Base-by-base conservation (phyloP, 2,888 invertebrate genomes). In the Drosophila antonietae region DNA sequence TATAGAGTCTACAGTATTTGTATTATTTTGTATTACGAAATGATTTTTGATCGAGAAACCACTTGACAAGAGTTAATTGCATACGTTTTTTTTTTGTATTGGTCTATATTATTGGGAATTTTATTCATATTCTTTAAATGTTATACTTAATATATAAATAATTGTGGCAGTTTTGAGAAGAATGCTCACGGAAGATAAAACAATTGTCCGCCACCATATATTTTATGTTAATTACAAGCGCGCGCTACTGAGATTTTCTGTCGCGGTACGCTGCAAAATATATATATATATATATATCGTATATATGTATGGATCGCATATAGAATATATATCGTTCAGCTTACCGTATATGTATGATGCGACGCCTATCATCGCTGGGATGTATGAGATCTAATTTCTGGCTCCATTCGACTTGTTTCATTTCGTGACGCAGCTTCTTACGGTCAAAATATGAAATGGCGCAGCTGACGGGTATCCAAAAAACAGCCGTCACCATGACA, bases 401-500 rank as follows among this genome's bases (percentile, higher is more conserved):
- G 68, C 94, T 94, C 97, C 97, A 97, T 69, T 96, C 95, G 89
- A 94, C 93, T 75, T 95, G 94, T 87, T 96, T 96, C 82, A 95
- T 94, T 83, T 95, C 95, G 78, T 95, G 95, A 14, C 95, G 94
- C 78, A 96, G 94, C 31, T 96, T 94, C 70, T 96, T 95, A 37
- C 96, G 94, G 91, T 97, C 98, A 63, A 97, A 95, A 92, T 97
- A 97, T 86, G 96, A 96, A 69, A 97, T 96, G 43, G 97, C 95
- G 91, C 98, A 98, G 91, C 97, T 97, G 6, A 97, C 97, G 2
- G 98, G 98, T 83, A 99, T 97, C 99, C 99, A 99, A 64, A 98
- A 94, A 64, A 98, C 94, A n/a, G 98, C 96, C 14, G 98, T 97
- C 75, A 97, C 95, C 46, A 98, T 94, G 58, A 98, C 96, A 28